Conservation (phyloP, 2,888 invertebrate species). For the Drosophila ustulata region DNA sequence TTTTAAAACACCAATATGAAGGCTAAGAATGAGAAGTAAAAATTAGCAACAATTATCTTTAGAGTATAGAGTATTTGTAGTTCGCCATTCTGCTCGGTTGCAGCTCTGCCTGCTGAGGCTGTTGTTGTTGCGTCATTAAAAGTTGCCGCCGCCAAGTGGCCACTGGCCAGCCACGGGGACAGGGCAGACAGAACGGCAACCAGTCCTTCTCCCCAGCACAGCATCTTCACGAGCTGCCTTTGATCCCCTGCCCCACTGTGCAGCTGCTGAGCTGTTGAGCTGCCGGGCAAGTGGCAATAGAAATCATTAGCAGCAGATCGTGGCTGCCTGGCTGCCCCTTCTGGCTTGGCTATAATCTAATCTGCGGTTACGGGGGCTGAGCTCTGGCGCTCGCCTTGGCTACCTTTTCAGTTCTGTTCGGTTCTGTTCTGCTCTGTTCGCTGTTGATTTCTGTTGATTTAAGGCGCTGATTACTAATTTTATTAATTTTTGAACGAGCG, state of each 20-base stretch:
- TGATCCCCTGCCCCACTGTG: conserved; percentile 31
- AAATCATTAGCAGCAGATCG: conserved; percentile 72
- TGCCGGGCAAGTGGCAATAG: conserved; percentile 64
- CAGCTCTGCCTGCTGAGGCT: background rate
- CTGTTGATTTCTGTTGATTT: conserved; percentile 68
- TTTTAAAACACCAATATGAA: no score
- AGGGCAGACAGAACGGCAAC: conserved; percentile 66
- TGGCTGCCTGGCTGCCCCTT: conserved; percentile 14
- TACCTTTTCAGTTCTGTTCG: conserved; percentile 56
- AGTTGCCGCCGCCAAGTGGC: conserved; percentile 41
- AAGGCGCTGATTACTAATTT: conserved; percentile 79
- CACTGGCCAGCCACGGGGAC: conserved; percentile 12
- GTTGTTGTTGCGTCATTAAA: conserved; percentile 70
- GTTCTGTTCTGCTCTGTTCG: background rate
- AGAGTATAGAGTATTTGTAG: conserved; percentile 27
- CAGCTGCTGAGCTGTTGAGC: background rate
- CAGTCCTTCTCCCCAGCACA: conserved; percentile 29
- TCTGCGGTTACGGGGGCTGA: conserved; percentile 63
- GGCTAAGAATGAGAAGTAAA: no score
- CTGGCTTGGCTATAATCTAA: conserved; percentile 70
- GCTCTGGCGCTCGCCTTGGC: conserved; percentile 52
- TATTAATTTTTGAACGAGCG: conserved; percentile 78
- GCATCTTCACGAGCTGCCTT: conserved; percentile 5
- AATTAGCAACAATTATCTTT: no score
- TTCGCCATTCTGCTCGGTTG: background rate